These are phyloP conservation scores for Lophotriccus pileatus DNA, from an alignment of 2,797 vertebrate species.

Conservation along the genomic window DNA sequence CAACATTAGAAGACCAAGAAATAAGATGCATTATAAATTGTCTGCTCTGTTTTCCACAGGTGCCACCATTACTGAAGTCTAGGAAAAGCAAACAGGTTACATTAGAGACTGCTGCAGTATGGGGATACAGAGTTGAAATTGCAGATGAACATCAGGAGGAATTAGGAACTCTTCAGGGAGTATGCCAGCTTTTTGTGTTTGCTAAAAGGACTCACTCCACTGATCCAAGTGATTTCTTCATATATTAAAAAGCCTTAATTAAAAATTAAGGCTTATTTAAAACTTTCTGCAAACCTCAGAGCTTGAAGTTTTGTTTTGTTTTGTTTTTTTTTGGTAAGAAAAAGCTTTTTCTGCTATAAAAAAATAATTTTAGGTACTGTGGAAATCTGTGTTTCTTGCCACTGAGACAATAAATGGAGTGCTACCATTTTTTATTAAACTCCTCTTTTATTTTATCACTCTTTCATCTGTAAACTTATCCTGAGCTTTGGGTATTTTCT, in stretches of 20 bases:
- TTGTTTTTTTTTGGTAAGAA: not conserved
- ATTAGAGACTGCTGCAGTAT: slow-evolving; percentile 29
- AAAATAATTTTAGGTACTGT: not conserved
- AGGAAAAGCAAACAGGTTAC: slow-evolving; percentile 66
- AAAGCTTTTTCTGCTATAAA: not conserved
- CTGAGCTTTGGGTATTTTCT: not conserved
- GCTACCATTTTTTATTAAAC: not conserved
- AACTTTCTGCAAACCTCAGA: not conserved
- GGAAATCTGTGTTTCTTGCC: not conserved
- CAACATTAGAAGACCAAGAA: slow-evolving; percentile 61
- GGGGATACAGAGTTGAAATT: slow-evolving; percentile 18
- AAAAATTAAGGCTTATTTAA: not conserved
- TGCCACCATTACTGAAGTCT: slow-evolving; percentile 65
- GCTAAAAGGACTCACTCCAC: not conserved
- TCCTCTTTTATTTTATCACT: not conserved
- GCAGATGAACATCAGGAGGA: not conserved
- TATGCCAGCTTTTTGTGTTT: not conserved
- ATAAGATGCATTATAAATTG: slow-evolving; percentile 59
- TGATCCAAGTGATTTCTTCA: not conserved
- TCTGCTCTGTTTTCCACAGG: slow-evolving; percentile 66
- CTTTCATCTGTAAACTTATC: not conserved
- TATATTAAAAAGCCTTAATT: not conserved
- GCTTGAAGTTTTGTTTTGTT: not conserved
- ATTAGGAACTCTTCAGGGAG: not conserved
- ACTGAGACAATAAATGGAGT: not conserved